phyloP scores from a whole-genome alignment of 2,888 invertebrate species.

The Anagyrus pseudococci region DNA sequence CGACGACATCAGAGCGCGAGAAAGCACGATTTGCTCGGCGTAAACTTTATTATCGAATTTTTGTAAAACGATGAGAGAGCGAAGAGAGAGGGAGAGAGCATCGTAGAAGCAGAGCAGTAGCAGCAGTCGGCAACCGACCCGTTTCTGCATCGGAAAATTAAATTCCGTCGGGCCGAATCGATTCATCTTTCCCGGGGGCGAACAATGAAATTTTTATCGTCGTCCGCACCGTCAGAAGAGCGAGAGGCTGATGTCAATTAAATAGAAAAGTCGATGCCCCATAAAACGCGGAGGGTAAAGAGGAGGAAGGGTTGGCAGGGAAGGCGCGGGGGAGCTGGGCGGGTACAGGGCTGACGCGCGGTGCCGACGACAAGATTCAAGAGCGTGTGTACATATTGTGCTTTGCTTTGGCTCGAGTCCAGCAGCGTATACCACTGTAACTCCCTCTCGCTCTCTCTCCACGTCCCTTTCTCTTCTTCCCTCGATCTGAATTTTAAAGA shows the following conservation, averaged over 20 bases:
- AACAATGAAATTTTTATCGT: conserved; percentile 14
- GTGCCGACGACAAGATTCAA: conserved; percentile 12
- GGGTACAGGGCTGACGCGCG: too few species aligned
- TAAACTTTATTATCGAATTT: conserved; percentile 4
- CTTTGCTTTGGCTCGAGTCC: conserved; percentile 25
- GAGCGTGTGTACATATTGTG: conserved; percentile 28
- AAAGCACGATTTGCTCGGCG: background rate
- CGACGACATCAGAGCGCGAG: conserved; percentile 8
- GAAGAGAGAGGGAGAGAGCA: too few species aligned
- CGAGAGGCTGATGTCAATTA: conserved; percentile 13
- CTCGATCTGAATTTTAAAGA: conserved; percentile 31
- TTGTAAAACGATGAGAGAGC: background rate
- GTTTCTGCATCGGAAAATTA: conserved; percentile 4
- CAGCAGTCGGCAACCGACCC: too few species aligned
- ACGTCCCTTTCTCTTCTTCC: conserved; percentile 7
- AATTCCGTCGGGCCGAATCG: conserved; percentile 8
- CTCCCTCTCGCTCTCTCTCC: too few species aligned
- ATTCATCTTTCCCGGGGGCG: conserved; percentile 8
- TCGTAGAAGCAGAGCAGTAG: too few species aligned
- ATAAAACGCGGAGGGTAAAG: conserved; percentile 4
- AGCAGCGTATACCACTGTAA: conserved; percentile 1
- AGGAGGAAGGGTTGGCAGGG: background rate
- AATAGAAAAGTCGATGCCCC: conserved; percentile 14
- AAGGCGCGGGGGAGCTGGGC: too few species aligned
- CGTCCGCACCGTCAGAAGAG: background rate